Percentiles rank a stretch among this genome's conserved stretches.
Evolutionary conservation across 2,113 vertebrate genomes (phyloP).

Genomic region (Lycocorax pyrrhopterus): DNA sequence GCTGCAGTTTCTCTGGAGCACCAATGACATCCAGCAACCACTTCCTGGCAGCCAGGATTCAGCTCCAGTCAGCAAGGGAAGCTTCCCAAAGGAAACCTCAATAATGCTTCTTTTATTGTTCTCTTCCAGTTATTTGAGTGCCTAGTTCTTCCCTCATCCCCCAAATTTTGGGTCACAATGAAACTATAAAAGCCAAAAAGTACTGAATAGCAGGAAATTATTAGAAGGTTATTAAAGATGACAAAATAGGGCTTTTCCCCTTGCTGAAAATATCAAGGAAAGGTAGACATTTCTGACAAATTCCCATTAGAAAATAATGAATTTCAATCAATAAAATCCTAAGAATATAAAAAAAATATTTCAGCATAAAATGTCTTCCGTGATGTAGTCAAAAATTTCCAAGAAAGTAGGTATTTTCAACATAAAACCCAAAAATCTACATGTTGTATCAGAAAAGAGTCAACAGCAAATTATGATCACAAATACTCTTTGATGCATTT

Average conservation of each 20-base stretch:
- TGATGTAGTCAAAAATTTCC: neutral
- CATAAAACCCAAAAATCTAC: neutral
- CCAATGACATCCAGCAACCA: neutral
- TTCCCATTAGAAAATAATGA: neutral
- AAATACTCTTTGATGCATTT: neutral
- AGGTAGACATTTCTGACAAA: neutral
- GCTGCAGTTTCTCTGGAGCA: neutral
- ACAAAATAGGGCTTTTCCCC: neutral
- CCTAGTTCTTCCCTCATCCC: neutral
- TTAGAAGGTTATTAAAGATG: neutral
- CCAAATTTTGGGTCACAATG: neutral
- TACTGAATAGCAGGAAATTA: neutral
- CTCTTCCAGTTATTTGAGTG: neutral
- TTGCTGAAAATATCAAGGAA: neutral
- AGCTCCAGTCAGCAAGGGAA: neutral
- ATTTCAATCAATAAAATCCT: neutral
- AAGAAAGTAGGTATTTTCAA: neutral
- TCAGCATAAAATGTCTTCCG: neutral
- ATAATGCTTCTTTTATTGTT: neutral
- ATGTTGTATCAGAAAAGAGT: neutral
- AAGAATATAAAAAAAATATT: neutral
- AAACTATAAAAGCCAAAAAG: neutral
- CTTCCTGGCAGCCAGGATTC: neutral
- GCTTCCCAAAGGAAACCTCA: neutral
- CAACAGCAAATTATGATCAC: neutral